phyloP scores from a whole-genome alignment of 2,888 invertebrate species.

The Mesorhabditis spiculigera region DNA sequence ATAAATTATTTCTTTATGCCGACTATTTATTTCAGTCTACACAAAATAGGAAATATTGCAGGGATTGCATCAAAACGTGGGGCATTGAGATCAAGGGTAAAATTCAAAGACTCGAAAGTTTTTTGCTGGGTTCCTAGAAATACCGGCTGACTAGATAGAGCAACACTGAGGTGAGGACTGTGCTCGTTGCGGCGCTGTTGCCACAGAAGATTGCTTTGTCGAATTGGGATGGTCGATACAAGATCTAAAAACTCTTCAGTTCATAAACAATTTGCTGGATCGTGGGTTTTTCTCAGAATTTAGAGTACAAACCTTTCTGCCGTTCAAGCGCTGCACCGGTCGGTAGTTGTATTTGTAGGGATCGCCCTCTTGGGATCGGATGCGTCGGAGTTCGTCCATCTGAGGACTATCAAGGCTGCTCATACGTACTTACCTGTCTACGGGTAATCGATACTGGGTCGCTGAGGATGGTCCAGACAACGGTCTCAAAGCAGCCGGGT shows the following conservation, averaged over 20 bases:
- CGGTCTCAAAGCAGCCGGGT: constrained; percentile 52
- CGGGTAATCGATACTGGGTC: constrained; percentile 51
- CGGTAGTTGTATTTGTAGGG: constrained; percentile 43
- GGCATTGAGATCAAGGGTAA: too few relatives aligned
- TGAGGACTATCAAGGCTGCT: constrained; percentile 11
- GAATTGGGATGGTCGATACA: not conserved
- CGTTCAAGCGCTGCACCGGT: constrained; percentile 52
- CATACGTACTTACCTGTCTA: constrained; percentile 21
- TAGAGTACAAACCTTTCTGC: constrained; percentile 30
- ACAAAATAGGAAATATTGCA: too few relatives aligned
- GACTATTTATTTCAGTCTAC: too few relatives aligned
- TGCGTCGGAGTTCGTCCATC: constrained; percentile 31
- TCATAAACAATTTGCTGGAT: not conserved
- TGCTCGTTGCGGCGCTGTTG: not conserved
- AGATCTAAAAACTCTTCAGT: constrained; percentile 5
- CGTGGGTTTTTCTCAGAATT: too few relatives aligned
- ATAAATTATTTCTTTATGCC: too few relatives aligned
- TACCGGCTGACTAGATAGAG: too few relatives aligned
- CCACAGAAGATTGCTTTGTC: not conserved
- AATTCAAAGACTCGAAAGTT: too few relatives aligned
- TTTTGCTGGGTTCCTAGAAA: too few relatives aligned
- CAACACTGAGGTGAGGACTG: too few relatives aligned
- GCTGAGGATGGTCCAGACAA: constrained; percentile 55
- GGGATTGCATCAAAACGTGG: too few relatives aligned
- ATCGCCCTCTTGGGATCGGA: constrained; percentile 21